Conservation (phyloP, 2,888 invertebrate species). For the Gymnosoma rotundatum region DNA sequence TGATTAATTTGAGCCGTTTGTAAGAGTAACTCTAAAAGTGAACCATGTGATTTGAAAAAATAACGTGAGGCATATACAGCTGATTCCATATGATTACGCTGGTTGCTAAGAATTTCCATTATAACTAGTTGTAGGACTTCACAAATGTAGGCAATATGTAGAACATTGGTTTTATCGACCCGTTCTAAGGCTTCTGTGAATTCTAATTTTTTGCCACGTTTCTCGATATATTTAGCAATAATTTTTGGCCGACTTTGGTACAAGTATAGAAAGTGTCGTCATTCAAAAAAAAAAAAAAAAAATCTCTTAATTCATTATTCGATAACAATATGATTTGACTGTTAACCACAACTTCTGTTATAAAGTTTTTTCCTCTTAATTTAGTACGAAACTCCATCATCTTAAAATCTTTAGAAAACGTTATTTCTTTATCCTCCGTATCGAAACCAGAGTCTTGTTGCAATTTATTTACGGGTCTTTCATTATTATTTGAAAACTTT, state of each 20-base stretch:
- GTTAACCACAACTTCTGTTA: constrained; percentile 83
- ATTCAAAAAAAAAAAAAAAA: constrained; percentile 83
- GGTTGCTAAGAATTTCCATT: constrained; percentile 86
- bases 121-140: constrained; percentile 86
- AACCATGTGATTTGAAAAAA: constrained; percentile 87
- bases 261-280: constrained; percentile 86
- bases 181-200: constrained; percentile 86
- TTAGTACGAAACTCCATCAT: constrained; percentile 85
- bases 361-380: constrained; percentile 83
- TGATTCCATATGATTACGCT: constrained; percentile 84
- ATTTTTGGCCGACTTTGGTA: constrained; percentile 84
- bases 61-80: constrained; percentile 88
- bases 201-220: constrained; percentile 88
- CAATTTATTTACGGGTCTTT: constrained; percentile 2
- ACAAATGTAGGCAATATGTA: constrained; percentile 85
- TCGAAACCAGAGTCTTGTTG: constrained; percentile 75
- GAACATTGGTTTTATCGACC: constrained; percentile 85
- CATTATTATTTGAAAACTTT: constrained; percentile 39
- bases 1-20: constrained; percentile 84
- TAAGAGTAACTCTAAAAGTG: constrained; percentile 87
- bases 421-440: constrained; percentile 73
- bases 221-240: constrained; percentile 86
- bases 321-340: neutral
- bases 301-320: too few species aligned
- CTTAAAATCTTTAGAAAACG: constrained; percentile 83